Percentiles rank a stretch among this genome's conserved stretches.
Conservation (phyloP, 2,797 vertebrate species). For the Phoeniculus purpureus region DNA sequence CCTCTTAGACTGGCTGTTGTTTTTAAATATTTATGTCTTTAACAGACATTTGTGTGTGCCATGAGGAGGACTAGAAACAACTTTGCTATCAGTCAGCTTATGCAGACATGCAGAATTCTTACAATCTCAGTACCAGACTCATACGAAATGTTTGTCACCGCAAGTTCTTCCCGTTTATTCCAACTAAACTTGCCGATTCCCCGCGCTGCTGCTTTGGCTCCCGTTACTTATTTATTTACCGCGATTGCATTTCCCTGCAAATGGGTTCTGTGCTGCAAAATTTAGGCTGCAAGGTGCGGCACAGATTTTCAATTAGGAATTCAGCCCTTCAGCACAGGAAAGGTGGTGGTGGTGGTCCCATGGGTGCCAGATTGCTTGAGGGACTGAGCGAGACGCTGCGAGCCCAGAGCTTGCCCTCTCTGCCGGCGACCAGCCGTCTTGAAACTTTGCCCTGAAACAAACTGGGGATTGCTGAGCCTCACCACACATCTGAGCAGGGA, state of each 20-base stretch:
- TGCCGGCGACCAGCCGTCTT: neutral
- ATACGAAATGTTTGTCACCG: fast-evolving
- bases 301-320: neutral
- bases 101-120: slow-evolving; percentile 66
- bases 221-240: slow-evolving; percentile 6
- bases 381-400: slow-evolving; percentile 23
- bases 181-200: neutral
- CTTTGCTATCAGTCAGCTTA: slow-evolving; percentile 79
- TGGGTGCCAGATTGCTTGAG: slow-evolving; percentile 12
- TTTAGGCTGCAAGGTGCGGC: neutral
- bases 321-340: neutral
- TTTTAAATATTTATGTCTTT: slow-evolving; percentile 84
- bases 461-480: neutral
- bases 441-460: slow-evolving; percentile 24
- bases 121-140: slow-evolving; percentile 64
- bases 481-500: fast-evolving
- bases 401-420: slow-evolving; percentile 26
- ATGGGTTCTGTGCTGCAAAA: neutral
- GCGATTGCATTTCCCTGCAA: neutral
- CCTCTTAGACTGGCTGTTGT: slow-evolving; percentile 80
- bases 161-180: slow-evolving; percentile 10
- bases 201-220: slow-evolving; percentile 13
- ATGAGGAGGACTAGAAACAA: slow-evolving; percentile 78
- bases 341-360: slow-evolving; percentile 25
- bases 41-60: slow-evolving; percentile 78